These are phyloP conservation scores for Globodera ellingtonae DNA, from an alignment of 1,140 invertebrate genomes.

Conservation along the genomic window DNA sequence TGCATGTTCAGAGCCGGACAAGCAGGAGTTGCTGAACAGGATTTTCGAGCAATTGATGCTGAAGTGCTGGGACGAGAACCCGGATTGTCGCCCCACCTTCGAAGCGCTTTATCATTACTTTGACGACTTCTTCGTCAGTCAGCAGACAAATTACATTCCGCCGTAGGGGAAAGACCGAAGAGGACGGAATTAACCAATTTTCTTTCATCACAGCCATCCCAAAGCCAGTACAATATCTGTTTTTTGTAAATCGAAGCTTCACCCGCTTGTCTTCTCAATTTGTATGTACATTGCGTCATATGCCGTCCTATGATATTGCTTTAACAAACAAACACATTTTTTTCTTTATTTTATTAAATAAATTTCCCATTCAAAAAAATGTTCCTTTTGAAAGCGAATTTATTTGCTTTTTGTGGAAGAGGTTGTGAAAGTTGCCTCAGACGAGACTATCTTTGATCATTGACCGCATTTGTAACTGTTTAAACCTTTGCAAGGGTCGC, in stretches of 20 bases:
- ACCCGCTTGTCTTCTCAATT: background rate
- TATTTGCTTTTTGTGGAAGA: too few species aligned
- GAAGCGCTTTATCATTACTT: slow-evolving; percentile 96
- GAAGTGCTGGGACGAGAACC: slow-evolving; percentile 85
- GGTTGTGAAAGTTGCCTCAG: too few species aligned
- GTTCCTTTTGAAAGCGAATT: too few species aligned
- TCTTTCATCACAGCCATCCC: background rate
- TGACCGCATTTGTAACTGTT: too few species aligned
- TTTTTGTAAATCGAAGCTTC: background rate
- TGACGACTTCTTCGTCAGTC: slow-evolving; percentile 87
- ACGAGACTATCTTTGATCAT: too few species aligned
- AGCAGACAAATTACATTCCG: slow-evolving; percentile 60
- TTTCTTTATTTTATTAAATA: too few species aligned
- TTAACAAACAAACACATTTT: too few species aligned
- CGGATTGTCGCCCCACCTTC: slow-evolving; percentile 92
- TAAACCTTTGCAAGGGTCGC: too few species aligned
- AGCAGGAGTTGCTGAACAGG: slow-evolving; percentile 75
- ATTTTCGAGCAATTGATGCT: slow-evolving; percentile 84
- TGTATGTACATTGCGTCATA: slow-evolving; percentile 1
- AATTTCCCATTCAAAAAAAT: too few species aligned
- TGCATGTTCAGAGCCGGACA: slow-evolving; percentile 70
- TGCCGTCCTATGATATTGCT: too few species aligned
- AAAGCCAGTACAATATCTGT: background rate
- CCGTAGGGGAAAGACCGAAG: slow-evolving; percentile 2
- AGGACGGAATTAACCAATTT: background rate